Base-by-base conservation (phyloP, 2,888 invertebrate genomes). In the Kryphioiulus occultus region DNA sequence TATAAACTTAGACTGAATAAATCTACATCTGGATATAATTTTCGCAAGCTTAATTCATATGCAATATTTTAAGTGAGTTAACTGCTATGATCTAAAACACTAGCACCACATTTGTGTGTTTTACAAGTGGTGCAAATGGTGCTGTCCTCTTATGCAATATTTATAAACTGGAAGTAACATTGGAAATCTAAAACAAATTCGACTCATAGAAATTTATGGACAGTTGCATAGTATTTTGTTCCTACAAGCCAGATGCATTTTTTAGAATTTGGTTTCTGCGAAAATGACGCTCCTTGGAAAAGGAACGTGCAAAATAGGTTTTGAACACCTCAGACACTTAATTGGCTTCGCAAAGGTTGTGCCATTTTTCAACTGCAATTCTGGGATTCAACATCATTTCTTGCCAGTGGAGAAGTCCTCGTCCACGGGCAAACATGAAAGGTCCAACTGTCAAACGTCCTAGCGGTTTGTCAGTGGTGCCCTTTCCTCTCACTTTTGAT, bases 301-400 rank as follows among this genome's bases (percentile, higher is more conserved):
- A 9, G 26, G 26, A 26, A 68, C 9, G 68, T 68, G 22, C 26
- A 68, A 10, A 9, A 22, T 68, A 3, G 26, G 68, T n/a, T 26
- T 7, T 26, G 26, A 19, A 10, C 19, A 26, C 2, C 26, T n/a
- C n/a, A n/a, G n/a, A n/a, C n/a, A n/a, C n/a, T 26, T 84, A 84
- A 84, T 87, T 85, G n/a, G 82, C 83, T 15, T 85, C 88, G 19
- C 85, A 86, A n/a, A 89, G 39, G 39, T 82, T 32, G 86, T 89
- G 89, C 89, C 88, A 88, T 26, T 88, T 87, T 42, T 89, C 88
- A 9, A 89, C 68, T 9, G 87, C 17, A 22, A 85, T 87, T 88
- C 89, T 85, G 7, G 89, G 88, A 87, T 89, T 89, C n/a, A 84
- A 83, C 32, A 89, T 26, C 89, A 89, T 89, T 42, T 89, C 89